Base-by-base conservation (phyloP, 1,140 invertebrate genomes). In the Ylistrum balloti region DNA sequence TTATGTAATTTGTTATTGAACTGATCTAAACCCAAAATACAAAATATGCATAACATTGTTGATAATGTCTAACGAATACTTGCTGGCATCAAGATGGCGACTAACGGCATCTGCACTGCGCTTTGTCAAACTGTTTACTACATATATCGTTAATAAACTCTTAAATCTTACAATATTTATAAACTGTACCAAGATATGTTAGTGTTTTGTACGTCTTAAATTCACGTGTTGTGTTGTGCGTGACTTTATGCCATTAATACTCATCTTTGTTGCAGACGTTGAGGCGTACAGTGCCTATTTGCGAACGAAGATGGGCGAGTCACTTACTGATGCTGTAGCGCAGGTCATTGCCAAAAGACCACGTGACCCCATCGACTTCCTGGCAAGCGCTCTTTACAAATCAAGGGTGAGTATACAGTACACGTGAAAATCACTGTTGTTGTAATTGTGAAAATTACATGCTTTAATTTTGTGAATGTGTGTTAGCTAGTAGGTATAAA, bases 361-460 rank as follows among this genome's bases (percentile, higher is more conserved):
- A 5, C 33, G 45, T n/a, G 90, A 90, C 38, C 90, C 90, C 34
- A 90, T 90, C n/a, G 56, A 88, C 32, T 90, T 38, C 85, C 87
- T 90, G 28, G 87, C 90, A 33, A 35, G 41, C 10, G 15, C 35
- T n/a, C 35, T 90, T 3, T 88, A 88, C 87, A 88, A 38, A 33
- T 33, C 85, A 5, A 41, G 45, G 74, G 90, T 90, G 41, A 45
- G 90, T 90, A 22, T 22, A 86, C 17, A 33, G 74, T 48, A n/a
- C 33, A 33, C 5, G 32, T 11, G 87, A 7, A 20, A 10, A 28
- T 41, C 28, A n/a, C 85, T 33, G 32, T 86, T 86, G 35, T 33
- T n/a, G 10, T 33, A 0, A 15, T 33, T 86, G 2, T 86, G 33
- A 5, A n/a, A 0, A 33, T 22, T 38, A 38, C 5, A 33, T 33